Conservation (phyloP, 2,797 vertebrate genomes). For the Galago senegalensis region DNA sequence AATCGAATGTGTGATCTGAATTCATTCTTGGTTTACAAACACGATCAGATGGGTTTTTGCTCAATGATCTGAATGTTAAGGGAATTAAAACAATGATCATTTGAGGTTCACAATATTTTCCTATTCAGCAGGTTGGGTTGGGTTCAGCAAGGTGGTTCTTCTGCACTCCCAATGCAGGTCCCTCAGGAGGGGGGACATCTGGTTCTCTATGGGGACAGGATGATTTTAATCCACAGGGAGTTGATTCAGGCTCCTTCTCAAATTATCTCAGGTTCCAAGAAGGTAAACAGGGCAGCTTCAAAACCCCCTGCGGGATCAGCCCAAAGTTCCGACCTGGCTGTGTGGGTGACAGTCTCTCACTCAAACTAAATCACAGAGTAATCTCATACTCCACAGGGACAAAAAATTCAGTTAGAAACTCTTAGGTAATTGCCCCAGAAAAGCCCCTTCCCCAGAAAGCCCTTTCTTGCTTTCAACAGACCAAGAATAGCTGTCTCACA, state of each 20-base stretch:
- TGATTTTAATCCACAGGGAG: no score
- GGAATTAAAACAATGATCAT: background rate
- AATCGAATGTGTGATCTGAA: background rate
- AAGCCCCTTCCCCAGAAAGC: no score
- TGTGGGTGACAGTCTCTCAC: no score
- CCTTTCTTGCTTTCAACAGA: no score
- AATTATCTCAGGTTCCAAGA: background rate
- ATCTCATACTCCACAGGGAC: background rate
- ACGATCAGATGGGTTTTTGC: background rate
- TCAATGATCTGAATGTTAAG: background rate
- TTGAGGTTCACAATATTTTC: background rate
- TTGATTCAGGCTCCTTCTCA: background rate
- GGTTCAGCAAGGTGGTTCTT: no score
- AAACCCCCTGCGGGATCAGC: accelerated
- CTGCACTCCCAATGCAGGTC: accelerated
- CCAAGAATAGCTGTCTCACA: no score
- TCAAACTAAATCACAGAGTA: no score
- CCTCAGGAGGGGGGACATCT: background rate
- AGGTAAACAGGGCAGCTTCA: background rate
- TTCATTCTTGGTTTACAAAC: background rate
- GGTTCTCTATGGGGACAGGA: no score
- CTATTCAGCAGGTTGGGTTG: background rate
- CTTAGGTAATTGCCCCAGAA: no score
- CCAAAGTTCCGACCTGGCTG: background rate
- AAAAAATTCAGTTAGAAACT: background rate